Conservation (phyloP, 2,888 invertebrate genomes). For the Pachycephus smyrnensis region DNA sequence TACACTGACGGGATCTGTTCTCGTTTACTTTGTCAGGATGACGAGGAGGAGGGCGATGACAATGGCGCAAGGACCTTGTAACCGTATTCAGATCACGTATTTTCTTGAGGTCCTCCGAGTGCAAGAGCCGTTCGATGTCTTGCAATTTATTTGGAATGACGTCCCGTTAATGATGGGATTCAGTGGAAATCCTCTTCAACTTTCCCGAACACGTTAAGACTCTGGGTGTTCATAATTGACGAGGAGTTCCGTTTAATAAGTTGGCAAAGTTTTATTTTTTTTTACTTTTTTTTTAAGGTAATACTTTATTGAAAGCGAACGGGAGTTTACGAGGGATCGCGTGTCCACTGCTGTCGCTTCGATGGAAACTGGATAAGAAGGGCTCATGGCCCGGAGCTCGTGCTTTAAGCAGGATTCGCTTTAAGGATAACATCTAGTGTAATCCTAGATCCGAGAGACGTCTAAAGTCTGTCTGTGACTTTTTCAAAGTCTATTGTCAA, state of each 20-base stretch:
- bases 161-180: constrained; percentile 50
- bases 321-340: neutral
- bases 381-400: neutral
- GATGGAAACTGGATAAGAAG: neutral
- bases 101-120: constrained; percentile 39
- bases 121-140: constrained; percentile 28
- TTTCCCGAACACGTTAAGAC: constrained; percentile 32
- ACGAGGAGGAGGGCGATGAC: neutral
- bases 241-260: constrained; percentile 33
- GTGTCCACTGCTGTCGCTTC: neutral
- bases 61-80: constrained; percentile 22
- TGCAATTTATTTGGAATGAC: constrained; percentile 52
- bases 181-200: constrained; percentile 30
- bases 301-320: constrained; percentile 34
- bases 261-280: constrained; percentile 22
- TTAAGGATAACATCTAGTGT: neutral
- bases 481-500: neutral
- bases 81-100: constrained; percentile 54
- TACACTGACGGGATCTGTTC: neutral
- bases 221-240: neutral
- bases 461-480: neutral
- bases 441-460: neutral
- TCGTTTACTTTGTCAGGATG: neutral
- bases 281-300: constrained; percentile 36
- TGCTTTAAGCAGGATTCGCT: neutral